A percentile compares a stretch with the other conserved stretches of the same genome.
phyloP scores from a whole-genome alignment of 1,140 invertebrate genomes.

The Paraescarpia echinospica region DNA sequence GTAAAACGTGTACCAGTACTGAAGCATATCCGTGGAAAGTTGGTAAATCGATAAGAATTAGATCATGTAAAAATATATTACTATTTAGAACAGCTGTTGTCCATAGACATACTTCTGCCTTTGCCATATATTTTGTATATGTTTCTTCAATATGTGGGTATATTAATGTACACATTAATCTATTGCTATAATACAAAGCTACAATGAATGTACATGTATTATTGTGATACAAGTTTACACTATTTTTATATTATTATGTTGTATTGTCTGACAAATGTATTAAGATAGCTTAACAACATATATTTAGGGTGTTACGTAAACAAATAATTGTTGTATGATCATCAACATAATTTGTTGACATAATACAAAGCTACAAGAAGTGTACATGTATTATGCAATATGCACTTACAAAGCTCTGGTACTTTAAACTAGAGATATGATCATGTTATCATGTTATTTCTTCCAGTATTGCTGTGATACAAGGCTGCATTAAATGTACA shows the following conservation, averaged over 20 bases:
- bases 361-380: slow-evolving; percentile 1
- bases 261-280: not conserved
- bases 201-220: not conserved
- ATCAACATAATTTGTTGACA: no score
- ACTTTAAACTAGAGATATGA: not conserved
- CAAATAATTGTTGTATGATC: no score
- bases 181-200: not conserved
- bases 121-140: no score
- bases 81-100: no score
- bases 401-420: not conserved
- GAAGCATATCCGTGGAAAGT: no score
- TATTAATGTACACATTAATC: not conserved
- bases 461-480: not conserved
- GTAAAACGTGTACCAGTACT: no score
- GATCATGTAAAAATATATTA: no score
- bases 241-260: not conserved
- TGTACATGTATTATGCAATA: slow-evolving; percentile 1
- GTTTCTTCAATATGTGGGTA: no score
- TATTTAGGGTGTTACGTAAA: no score
- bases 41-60: no score
- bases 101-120: no score
- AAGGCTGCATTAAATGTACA: not conserved
- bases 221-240: not conserved
- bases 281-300: no score
- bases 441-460: not conserved